phyloP scores from a whole-genome alignment of 2,888 invertebrate genomes.

The Drosophila emarginata region DNA sequence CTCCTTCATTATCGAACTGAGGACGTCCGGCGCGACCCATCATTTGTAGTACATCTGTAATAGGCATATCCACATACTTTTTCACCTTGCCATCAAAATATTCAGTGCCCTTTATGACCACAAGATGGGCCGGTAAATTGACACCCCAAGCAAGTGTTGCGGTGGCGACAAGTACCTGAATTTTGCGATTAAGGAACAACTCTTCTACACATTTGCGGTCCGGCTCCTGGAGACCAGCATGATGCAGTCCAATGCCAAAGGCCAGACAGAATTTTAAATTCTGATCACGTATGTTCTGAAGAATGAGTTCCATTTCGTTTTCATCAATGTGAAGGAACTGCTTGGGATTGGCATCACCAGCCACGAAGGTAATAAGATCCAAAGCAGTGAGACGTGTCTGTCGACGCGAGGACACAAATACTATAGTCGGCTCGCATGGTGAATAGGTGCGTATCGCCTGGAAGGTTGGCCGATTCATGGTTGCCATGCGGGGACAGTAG shows the following conservation, averaged over 20 bases:
- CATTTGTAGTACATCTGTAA: conserved; percentile 99
- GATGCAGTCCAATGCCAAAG: conserved; percentile 99
- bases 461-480: conserved; percentile 99
- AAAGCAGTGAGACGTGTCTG: conserved; percentile 98
- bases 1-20: conserved; percentile 96
- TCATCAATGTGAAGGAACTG: conserved; percentile 96
- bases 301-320: conserved; percentile 91
- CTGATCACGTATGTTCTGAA: conserved; percentile 89
- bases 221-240: conserved; percentile 96
- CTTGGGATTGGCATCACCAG: conserved; percentile 95
- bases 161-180: conserved; percentile 97
- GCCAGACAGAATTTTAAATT: conserved; percentile 96
- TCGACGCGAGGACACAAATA: conserved; percentile 97
- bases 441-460: conserved; percentile 97
- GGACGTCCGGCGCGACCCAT: conserved; percentile 99
- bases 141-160: conserved; percentile 99
- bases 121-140: conserved; percentile 98
- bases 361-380: conserved; percentile 95
- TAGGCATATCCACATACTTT: conserved; percentile 99
- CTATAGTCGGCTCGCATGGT: conserved; percentile 93
- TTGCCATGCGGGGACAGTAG: conserved; percentile 99
- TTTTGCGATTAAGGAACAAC: conserved; percentile 96
- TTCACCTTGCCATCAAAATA: conserved; percentile 98
- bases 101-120: conserved; percentile 99
- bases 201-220: conserved; percentile 96